phyloP scores from a whole-genome alignment of 2,888 invertebrate species.

The Apodemia zela region DNA sequence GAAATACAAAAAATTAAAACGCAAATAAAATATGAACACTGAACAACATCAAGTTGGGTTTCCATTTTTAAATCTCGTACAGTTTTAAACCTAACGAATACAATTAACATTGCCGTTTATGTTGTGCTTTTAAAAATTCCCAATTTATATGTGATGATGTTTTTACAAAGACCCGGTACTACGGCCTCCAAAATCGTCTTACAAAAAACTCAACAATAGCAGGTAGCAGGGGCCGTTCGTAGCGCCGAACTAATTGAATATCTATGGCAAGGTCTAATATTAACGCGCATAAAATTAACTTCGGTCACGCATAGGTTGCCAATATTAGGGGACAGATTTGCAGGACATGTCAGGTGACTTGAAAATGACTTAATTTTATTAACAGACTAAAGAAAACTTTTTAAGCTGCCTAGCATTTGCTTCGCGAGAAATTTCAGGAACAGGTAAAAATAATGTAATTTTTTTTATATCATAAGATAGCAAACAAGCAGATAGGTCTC shows the following conservation, averaged over 20 bases:
- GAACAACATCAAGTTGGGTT: background rate
- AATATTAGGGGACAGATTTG: background rate
- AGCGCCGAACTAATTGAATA: conserved; percentile 33
- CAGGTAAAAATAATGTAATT: too few species aligned
- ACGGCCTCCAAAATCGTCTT: conserved; percentile 21
- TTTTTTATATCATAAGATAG: too few species aligned
- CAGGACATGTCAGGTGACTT: background rate
- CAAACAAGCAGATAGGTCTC: too few species aligned
- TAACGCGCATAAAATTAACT: conserved; percentile 33
- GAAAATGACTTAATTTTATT: background rate
- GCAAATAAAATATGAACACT: background rate
- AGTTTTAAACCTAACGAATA: conserved; percentile 3
- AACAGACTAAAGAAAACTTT: background rate
- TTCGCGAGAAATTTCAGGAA: background rate
- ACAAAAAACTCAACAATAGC: conserved; percentile 28
- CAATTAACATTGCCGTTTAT: background rate
- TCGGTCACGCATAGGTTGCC: conserved; percentile 23
- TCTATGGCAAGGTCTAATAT: conserved; percentile 23
- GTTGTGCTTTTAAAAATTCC: background rate
- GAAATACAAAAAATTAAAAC: conserved; percentile 1
- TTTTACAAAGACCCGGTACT: conserved; percentile 7
- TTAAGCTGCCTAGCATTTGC: background rate
- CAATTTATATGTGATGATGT: conserved; percentile 4
- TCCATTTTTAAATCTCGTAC: background rate
- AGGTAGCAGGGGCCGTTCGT: conserved; percentile 28